Base-by-base conservation (phyloP, 2,113 vertebrate species). In the Coreoperca whiteheadi region DNA sequence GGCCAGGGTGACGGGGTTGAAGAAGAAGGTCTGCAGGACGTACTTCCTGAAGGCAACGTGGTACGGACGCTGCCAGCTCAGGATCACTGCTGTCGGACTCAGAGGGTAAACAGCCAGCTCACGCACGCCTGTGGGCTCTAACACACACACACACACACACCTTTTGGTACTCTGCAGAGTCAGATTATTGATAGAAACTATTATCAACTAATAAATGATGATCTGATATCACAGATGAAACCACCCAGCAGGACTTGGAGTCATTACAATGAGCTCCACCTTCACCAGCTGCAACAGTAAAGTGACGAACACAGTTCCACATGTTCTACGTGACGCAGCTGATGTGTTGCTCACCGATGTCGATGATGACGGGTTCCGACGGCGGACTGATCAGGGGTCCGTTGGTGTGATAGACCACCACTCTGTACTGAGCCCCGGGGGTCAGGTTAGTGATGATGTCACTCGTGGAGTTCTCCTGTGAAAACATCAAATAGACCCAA, bases 31-130 rank as follows among this genome's bases (percentile, higher is more conserved):
- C 93, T 99, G 97, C 37, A 99, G 96, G 10, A 99, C 93, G 0
- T 99, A 99, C 87, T 99, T 99, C 83, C 97, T 96, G 95, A 99
- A 99, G 43, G 97, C 95, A 4, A 98, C 97, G 10, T 97, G 94
- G 63, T 96, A 97, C 21, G 97, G 97, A 63, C 98, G 96, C 90
- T 95, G 97, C 98, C 98, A 99, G 93, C 96, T 98, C 87, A 99
- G 93, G 72, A 99, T 95, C 54, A 97, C 96, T 0, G 96, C 96
- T 0, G 96, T 97, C 0, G 98, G 98, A n/a, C 97, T 96, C 93
- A 99, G 91, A 0, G 98, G 96, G 84, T 97, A 98, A 11, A 99
- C 96, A 0, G 96, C 93, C 84, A 99, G 92, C 81, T 99, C 97
- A 23, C 95, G 96, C 65, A 99, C 97, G 53, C 98, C 98, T 0